A percentile compares a stretch with the other conserved stretches of the same genome.
These are phyloP conservation scores for Pangasianodon hypophthalmus DNA, from an alignment of 2,113 vertebrate species.

Conservation along the genomic window DNA sequence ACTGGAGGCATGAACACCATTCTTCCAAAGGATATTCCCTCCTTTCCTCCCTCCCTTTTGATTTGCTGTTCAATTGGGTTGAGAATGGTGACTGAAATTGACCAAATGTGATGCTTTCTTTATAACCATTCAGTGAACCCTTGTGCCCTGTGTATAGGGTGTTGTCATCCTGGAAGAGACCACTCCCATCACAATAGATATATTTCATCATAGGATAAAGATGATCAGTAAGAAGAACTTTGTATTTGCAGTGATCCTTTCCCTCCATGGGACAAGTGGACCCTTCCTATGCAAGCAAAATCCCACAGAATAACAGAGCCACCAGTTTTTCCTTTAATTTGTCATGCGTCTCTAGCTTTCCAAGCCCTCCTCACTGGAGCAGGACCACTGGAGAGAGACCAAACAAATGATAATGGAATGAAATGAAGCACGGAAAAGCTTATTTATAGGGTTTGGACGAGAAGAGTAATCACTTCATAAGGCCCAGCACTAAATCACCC, in stretches of 20 bases:
- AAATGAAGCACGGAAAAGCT: conserved; percentile 47
- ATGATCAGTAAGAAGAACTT: not conserved
- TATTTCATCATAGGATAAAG: not conserved
- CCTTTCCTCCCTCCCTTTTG: not conserved
- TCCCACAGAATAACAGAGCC: not conserved
- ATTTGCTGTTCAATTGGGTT: not conserved
- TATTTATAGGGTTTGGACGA: conserved; percentile 43
- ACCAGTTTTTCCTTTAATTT: not conserved
- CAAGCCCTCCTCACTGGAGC: conserved; percentile 4
- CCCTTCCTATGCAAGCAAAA: not conserved
- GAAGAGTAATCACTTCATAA: conserved; percentile 44
- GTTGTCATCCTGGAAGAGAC: not conserved
- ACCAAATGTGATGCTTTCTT: not conserved
- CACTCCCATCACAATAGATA: not conserved
- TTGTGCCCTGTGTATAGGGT: not conserved
- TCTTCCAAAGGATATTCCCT: not conserved
- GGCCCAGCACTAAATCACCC: conserved; percentile 33
- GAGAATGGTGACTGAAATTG: not conserved
- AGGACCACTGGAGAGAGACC: conserved; percentile 23
- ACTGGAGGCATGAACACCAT: not conserved
- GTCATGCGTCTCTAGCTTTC: not conserved
- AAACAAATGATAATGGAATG: conserved; percentile 42
- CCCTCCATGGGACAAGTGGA: not conserved
- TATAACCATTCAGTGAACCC: not conserved
- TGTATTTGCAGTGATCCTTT: not conserved